Conservation (phyloP, 2,113 vertebrate genomes). For the Pristiophorus japonicus region DNA sequence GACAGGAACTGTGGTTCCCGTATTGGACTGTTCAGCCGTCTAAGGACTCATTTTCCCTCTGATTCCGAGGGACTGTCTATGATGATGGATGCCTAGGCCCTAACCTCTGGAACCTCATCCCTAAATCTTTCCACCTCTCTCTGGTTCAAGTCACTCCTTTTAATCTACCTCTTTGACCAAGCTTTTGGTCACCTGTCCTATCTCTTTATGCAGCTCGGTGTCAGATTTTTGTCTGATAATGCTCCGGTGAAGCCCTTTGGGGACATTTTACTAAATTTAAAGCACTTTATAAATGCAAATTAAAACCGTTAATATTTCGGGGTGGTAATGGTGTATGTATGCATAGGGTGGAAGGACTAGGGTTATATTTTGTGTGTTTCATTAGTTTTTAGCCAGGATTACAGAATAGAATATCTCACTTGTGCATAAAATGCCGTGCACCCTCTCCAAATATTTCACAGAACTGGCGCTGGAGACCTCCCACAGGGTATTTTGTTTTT, state of each 20-base stretch:
- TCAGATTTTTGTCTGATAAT: background rate
- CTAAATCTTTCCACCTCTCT: background rate
- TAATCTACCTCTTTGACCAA: background rate
- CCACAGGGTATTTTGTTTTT: background rate
- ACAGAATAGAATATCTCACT: background rate
- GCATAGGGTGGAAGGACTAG: background rate
- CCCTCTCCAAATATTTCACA: background rate
- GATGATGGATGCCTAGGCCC: too few species aligned
- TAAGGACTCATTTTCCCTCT: too few species aligned
- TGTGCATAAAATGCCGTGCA: background rate
- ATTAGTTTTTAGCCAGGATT: background rate
- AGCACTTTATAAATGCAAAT: background rate
- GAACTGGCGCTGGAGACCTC: background rate
- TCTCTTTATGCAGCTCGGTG: background rate
- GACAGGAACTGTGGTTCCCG: too few species aligned
- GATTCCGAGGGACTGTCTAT: too few species aligned
- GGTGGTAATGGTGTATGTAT: background rate
- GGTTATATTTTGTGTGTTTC: background rate
- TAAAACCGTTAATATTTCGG: background rate
- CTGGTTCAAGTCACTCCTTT: background rate
- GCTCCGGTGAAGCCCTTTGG: background rate
- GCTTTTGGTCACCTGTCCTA: background rate
- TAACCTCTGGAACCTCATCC: too few species aligned
- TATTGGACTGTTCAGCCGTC: too few species aligned
- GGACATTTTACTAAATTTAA: background rate